Evolutionary conservation across 2,888 invertebrate species (phyloP).

Genomic region (Orchesella flavescens): DNA sequence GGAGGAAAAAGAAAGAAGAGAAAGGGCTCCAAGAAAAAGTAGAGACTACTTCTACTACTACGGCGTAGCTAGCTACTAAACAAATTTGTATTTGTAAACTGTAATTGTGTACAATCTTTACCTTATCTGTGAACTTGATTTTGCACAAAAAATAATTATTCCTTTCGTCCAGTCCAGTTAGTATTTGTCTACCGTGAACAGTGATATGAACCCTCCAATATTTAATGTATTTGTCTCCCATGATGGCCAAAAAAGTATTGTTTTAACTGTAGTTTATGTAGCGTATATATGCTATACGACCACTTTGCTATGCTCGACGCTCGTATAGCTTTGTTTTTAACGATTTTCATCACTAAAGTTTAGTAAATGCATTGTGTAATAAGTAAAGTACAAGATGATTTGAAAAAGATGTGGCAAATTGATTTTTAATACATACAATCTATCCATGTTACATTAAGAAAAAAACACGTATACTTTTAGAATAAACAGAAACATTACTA

Average conservation of each 20-base stretch:
- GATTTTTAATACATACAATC: constrained; percentile 36
- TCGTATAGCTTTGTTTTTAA: constrained; percentile 4
- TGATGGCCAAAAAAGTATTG: constrained; percentile 51
- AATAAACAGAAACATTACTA: constrained; percentile 22
- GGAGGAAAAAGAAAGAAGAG: constrained; percentile 64
- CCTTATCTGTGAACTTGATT: constrained; percentile 20
- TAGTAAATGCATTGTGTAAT: constrained; percentile 15
- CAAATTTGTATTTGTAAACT: constrained; percentile 9
- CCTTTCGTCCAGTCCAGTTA: not conserved
- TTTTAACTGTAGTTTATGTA: constrained; percentile 15
- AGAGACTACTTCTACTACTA: not conserved
- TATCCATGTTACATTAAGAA: not conserved
- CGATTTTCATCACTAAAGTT: not conserved
- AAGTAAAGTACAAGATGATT: constrained; percentile 47
- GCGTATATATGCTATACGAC: not conserved
- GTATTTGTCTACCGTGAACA: constrained; percentile 23
- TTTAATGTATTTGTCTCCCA: constrained; percentile 18
- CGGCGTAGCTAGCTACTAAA: not conserved
- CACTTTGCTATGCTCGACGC: too few species aligned
- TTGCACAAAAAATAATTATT: constrained; percentile 10
- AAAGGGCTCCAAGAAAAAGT: constrained; percentile 68
- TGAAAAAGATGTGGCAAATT: constrained; percentile 50
- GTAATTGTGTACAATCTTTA: constrained; percentile 18
- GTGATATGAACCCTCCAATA: constrained; percentile 43
- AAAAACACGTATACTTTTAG: constrained; percentile 31